Evolutionary conservation across 2,113 vertebrate species (phyloP).

Genomic region (Grallaria varia): DNA sequence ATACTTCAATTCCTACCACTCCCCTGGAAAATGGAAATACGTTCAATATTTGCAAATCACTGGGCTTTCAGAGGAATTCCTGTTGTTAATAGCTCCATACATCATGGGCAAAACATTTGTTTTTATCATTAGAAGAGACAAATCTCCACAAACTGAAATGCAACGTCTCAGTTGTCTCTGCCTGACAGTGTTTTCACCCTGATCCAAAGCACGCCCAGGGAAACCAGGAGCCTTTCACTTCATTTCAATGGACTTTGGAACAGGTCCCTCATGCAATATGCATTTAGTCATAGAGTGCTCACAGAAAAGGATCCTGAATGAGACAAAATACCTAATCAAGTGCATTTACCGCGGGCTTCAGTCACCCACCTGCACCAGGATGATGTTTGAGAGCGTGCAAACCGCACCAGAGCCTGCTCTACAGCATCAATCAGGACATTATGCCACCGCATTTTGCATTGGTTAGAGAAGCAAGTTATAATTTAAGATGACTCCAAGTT

Average conservation of each 20-base stretch:
- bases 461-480: slow-evolving; percentile 38
- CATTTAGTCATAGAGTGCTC: slow-evolving; percentile 51
- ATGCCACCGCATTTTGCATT: background rate
- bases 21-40: background rate
- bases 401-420: slow-evolving; percentile 54
- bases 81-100: slow-evolving; percentile 17
- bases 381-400: slow-evolving; percentile 37
- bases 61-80: background rate
- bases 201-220: background rate
- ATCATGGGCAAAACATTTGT: slow-evolving; percentile 2
- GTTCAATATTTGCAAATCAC: slow-evolving; percentile 24
- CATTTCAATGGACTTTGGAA: slow-evolving; percentile 28
- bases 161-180: background rate
- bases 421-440: slow-evolving; percentile 63
- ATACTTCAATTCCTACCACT: background rate
- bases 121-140: slow-evolving; percentile 37
- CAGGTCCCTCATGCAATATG: slow-evolving; percentile 64
- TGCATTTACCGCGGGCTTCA: slow-evolving; percentile 62
- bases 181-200: background rate
- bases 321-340: slow-evolving; percentile 69
- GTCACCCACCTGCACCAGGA: slow-evolving; percentile 65
- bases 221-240: background rate
- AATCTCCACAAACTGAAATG: background rate
- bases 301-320: slow-evolving; percentile 65
- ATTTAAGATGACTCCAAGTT: slow-evolving; percentile 33